Base-by-base conservation (phyloP, 2,797 vertebrate genomes). In the Sparus aurata region DNA sequence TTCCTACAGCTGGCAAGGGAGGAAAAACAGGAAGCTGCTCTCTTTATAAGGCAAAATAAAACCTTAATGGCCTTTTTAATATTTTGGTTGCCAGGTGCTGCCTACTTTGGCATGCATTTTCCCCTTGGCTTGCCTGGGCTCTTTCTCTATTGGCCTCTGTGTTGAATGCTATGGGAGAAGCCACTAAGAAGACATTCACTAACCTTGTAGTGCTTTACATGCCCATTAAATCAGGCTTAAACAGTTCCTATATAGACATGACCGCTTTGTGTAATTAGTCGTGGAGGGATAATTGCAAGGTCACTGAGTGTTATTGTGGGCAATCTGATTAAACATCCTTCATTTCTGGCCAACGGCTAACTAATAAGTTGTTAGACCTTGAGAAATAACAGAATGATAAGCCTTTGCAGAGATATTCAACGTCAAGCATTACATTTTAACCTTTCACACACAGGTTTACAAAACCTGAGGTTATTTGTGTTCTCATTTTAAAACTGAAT, bases 151-250 rank as follows among this genome's bases (percentile, higher is more conserved):
- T 55, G 71, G 58, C 79, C 59, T 74, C 83, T 68, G 70, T 66
- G 70, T 57, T 91, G 72, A 89, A 83, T 80, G 79, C 69, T 83
- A 79, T 77, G 72, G 66, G 71, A 81, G 76, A 89, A 91, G 75
- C 78, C 80, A 84, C 65, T 57, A 74, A 82, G 54, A 72, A 77
- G 73, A 75, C 78, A 79, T 91, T 93, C 85, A 84, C 79, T 64
- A 82, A 77, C 83, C 83, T 87, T 80, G 61, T 74, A 86, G 82
- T 86, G 81, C 77, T 91, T 91, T 90, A 89, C 89, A 90, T 75
- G 80, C 58, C 85, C 78, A 85, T 93, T 93, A 92, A 92, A 92
- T 89, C 82, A 63, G 84, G 75, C 90, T 88, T 89, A 91, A 81
- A 90, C 73, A 62, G 82, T 69, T 73, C 68, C 84, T 63, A 84